Percentiles rank a stretch among this genome's conserved stretches.
Evolutionary conservation across 2,113 vertebrate species (phyloP).

Genomic region (Thalassoma bifasciatum): DNA sequence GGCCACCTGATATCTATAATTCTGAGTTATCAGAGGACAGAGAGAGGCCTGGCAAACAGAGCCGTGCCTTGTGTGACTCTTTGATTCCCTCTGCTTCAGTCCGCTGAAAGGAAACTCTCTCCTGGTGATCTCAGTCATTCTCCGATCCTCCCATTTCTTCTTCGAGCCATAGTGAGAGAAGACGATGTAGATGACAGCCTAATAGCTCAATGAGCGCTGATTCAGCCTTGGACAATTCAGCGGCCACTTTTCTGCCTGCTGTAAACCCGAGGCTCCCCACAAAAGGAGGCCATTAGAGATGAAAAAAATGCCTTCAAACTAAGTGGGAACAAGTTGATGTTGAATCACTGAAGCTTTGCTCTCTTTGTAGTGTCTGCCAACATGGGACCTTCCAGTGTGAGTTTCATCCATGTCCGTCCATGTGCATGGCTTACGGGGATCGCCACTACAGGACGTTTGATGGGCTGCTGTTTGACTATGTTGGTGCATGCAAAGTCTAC

Average conservation of each 20-base stretch:
- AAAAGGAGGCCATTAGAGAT: conserved; percentile 60
- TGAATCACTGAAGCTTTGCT: conserved; percentile 55
- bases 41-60: conserved; percentile 61
- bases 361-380: conserved; percentile 88
- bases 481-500: conserved; percentile 92
- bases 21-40: conserved; percentile 49
- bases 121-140: conserved; percentile 66
- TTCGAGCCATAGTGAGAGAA: conserved; percentile 45
- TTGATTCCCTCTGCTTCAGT: conserved; percentile 63
- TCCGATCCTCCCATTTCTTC: conserved; percentile 56
- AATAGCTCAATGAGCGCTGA: conserved; percentile 60
- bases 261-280: conserved; percentile 47
- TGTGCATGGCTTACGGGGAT: conserved; percentile 93
- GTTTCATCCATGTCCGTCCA: conserved; percentile 92
- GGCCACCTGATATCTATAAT: conserved; percentile 76
- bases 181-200: conserved; percentile 73
- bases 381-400: conserved; percentile 91
- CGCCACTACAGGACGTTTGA: conserved; percentile 96
- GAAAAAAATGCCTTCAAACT: conserved; percentile 41
- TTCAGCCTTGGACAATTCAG: conserved; percentile 62
- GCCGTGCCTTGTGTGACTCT: conserved; percentile 65
- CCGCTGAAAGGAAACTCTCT: conserved; percentile 69
- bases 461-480: conserved; percentile 92
- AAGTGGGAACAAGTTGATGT: conserved; percentile 65
- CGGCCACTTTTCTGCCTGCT: conserved; percentile 45